Base-by-base conservation (phyloP, 2,888 invertebrate genomes). In the Sinodicranocentrus sp. region DNA sequence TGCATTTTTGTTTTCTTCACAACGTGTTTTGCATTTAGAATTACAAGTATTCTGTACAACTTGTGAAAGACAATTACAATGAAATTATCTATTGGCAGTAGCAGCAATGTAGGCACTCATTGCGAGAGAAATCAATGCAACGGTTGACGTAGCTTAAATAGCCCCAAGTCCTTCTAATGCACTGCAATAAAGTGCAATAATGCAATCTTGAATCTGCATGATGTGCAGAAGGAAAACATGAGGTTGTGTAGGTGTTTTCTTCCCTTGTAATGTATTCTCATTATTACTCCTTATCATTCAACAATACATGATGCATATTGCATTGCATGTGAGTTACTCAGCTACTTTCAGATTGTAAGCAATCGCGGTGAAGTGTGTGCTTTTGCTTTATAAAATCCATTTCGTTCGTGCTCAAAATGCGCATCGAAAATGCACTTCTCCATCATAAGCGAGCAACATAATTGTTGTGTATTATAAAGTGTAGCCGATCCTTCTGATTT, bases 381-480 rank as follows among this genome's bases (percentile, higher is more conserved):
- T n/a, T n/a, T n/a, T n/a, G n/a, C n/a, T n/a, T 39, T 13, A 39
- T 8, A 39, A 39, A 39, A 8, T 8, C 39, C 39, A 39, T 8
- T 13, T 8, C 6, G 6, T 8, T 39, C 13, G 39, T 39, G 39
- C 5, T 39, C 6, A 5, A 39, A 39, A 13, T 39, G 76, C 68
- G 67, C 67, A 65, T 57, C 67, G 54, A 23, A 25, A 79, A 61
- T 65, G 63, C 72, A 79, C 71, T 71, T 79, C 54, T 71, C 79
- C 79, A 72, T 78, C 21, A 33, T 33, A 48, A 33, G 33, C 6
- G 19, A 57, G 6, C 8, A 57, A 57, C n/a, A 77, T 33, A 28
- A 44, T 54, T 67, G 76, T n/a, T 78, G 26, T 61, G 70, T 44
- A 43, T 23, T 48, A 48, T 15, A 48, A 70, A 13, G 33, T 67